Percentiles rank a stretch among this genome's conserved stretches.
These are phyloP conservation scores for Atta texana DNA, from an alignment of 1,140 invertebrate species.

Conservation along the genomic window DNA sequence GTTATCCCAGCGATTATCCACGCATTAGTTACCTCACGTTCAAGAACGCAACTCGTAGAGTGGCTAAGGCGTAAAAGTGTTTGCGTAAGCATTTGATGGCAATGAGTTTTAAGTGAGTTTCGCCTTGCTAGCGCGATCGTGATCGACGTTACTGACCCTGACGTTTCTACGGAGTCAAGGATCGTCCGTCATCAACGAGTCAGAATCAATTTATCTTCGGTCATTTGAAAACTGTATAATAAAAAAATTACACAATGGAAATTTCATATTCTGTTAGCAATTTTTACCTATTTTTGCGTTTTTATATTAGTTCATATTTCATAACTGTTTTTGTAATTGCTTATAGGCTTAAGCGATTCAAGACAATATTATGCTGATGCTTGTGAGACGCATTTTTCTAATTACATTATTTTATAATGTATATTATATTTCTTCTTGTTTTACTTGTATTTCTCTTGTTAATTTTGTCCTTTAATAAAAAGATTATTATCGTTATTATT, in stretches of 20 bases:
- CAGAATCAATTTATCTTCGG: not conserved
- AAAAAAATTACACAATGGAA: not conserved
- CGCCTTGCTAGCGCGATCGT: constrained; percentile 39
- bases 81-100: constrained; percentile 48
- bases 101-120: constrained; percentile 54
- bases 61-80: constrained; percentile 51
- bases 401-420: too few species aligned
- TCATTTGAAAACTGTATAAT: constrained; percentile 4
- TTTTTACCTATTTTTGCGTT: not conserved
- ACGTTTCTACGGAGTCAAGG: constrained; percentile 27
- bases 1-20: constrained; percentile 28
- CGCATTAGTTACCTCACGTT: constrained; percentile 12
- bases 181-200: constrained; percentile 6
- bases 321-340: too few species aligned
- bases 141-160: constrained; percentile 48
- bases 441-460: too few species aligned
- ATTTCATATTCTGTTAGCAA: not conserved
- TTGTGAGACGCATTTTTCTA: too few species aligned
- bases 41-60: constrained; percentile 21
- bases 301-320: too few species aligned
- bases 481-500: too few species aligned
- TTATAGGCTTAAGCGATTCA: too few species aligned
- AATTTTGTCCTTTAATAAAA: too few species aligned
- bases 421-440: too few species aligned
- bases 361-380: too few species aligned